phyloP scores from a whole-genome alignment of 1,140 invertebrate genomes.

The Achatina immaculata region DNA sequence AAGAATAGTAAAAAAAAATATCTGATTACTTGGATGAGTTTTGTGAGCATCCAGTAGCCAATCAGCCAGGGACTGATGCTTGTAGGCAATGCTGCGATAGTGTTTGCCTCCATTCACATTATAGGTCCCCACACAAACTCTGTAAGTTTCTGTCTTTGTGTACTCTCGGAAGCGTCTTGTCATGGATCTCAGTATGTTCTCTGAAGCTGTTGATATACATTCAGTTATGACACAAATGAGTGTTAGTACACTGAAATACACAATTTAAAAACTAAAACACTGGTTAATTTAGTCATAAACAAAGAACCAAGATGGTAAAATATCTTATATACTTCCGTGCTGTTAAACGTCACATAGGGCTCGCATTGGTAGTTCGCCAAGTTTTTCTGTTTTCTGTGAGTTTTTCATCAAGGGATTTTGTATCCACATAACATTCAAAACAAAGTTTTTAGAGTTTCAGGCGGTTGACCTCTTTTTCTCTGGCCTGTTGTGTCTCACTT shows the following conservation, averaged over 20 bases:
- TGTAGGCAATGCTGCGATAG: constrained; percentile 96
- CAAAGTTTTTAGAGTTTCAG: no score
- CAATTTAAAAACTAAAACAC: not conserved
- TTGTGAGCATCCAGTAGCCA: constrained; percentile 87
- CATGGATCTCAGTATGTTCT: constrained; percentile 71
- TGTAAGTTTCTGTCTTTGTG: constrained; percentile 79
- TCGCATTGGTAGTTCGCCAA: no score
- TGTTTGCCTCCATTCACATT: constrained; percentile 99
- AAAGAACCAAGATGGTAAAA: no score
- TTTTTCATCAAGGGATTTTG: no score
- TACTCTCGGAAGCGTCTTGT: constrained; percentile 85
- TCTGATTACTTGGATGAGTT: constrained; percentile 58
- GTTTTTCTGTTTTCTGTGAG: no score
- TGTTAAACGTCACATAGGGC: no score
- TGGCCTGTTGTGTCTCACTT: no score
- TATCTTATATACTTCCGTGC: no score
- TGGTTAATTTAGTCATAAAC: not conserved
- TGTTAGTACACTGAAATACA: not conserved
- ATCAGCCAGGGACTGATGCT: constrained; percentile 90
- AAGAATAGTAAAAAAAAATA: no score
- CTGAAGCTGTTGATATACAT: constrained; percentile 69
- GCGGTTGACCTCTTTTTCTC: no score
- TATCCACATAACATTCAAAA: no score
- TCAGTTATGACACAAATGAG: no score
- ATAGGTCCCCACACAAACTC: constrained; percentile 94